Conservation (phyloP, 2,113 vertebrate genomes). For the Formicarius rufipectus region DNA sequence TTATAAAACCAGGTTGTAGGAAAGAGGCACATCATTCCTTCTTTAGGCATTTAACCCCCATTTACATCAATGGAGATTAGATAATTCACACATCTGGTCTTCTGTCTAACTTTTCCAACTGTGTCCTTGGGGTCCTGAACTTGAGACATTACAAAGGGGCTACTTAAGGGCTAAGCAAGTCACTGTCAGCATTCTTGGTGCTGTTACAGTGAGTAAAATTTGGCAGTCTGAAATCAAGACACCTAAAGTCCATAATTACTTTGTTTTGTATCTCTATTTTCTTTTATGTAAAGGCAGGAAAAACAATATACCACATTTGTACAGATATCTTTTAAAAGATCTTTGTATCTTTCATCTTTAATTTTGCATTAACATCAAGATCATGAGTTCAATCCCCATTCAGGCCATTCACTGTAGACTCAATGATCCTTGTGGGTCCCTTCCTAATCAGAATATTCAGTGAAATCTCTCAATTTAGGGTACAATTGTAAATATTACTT, state of each 20-base stretch:
- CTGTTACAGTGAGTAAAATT: not conserved
- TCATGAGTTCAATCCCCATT: not conserved
- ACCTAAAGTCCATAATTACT: not conserved
- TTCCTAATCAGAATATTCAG: not conserved
- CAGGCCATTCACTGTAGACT: not conserved
- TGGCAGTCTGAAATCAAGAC: not conserved
- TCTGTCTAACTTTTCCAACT: not conserved
- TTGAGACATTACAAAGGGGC: not conserved
- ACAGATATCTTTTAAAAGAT: not conserved
- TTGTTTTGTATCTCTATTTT: not conserved
- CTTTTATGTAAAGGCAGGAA: not conserved
- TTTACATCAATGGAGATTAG: slow-evolving; percentile 32
- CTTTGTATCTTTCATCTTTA: not conserved
- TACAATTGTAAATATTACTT: not conserved
- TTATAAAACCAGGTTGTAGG: not conserved
- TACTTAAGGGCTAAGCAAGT: not conserved
- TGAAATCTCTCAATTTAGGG: not conserved
- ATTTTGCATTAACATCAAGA: not conserved
- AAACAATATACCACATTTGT: not conserved
- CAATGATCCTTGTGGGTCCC: fast-evolving
- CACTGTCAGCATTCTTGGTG: not conserved
- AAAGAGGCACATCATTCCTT: not conserved
- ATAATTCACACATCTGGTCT: slow-evolving; percentile 37
- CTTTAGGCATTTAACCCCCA: not conserved
- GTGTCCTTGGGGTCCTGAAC: not conserved